These are phyloP conservation scores for Papilio helenus DNA, from an alignment of 1,140 invertebrate species.

Conservation along the genomic window DNA sequence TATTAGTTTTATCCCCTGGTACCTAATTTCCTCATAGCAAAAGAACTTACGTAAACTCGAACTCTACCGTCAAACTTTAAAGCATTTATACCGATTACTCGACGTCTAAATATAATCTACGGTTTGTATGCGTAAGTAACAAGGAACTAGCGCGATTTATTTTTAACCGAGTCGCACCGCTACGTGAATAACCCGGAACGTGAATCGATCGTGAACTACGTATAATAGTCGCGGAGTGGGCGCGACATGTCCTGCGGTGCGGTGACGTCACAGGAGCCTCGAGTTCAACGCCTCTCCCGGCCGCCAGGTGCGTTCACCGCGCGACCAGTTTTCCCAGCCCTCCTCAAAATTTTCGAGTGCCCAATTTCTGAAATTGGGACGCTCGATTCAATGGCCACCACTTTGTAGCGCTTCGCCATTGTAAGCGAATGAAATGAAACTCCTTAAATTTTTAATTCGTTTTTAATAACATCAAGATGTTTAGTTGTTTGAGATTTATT, in stretches of 20 bases:
- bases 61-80: not conserved
- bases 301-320: slow-evolving; percentile 59
- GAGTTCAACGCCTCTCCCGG: slow-evolving; percentile 56
- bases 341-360: slow-evolving; percentile 32
- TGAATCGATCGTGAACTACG: slow-evolving; percentile 47
- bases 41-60: not conserved
- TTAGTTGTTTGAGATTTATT: slow-evolving; percentile 6
- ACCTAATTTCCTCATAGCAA: not conserved
- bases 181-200: slow-evolving; percentile 46
- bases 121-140: slow-evolving; percentile 26
- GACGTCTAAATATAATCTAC: slow-evolving; percentile 22
- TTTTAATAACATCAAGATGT: not conserved
- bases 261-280: slow-evolving; percentile 65
- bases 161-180: slow-evolving; percentile 30
- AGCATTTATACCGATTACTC: not conserved
- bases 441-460: not conserved
- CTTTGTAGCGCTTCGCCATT: not conserved
- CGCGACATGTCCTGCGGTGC: slow-evolving; percentile 50
- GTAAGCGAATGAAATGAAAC: not conserved
- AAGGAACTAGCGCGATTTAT: slow-evolving; percentile 34
- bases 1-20: not conserved
- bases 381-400: slow-evolving; percentile 4
- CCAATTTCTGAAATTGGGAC: slow-evolving; percentile 34
- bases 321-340: slow-evolving; percentile 35
- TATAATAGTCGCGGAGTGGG: slow-evolving; percentile 49